Conservation (phyloP, 2,113 vertebrate genomes). For the Talpa occidentalis region DNA sequence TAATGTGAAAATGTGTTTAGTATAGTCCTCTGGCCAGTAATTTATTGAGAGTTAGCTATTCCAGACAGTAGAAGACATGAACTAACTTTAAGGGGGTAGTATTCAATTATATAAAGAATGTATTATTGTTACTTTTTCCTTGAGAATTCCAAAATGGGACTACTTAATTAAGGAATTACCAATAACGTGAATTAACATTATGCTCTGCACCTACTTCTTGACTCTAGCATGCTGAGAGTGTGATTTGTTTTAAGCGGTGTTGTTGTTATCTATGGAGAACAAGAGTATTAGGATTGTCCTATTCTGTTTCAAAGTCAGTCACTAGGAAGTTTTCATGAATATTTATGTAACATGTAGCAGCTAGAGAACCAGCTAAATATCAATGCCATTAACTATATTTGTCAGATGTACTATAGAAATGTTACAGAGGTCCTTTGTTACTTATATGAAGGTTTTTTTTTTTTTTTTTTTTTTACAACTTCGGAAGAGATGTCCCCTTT, state of each 20-base stretch:
- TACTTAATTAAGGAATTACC: constrained; percentile 84
- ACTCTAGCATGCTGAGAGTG: constrained; percentile 7
- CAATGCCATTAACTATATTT: constrained; percentile 36
- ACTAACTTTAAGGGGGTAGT: constrained; percentile 52
- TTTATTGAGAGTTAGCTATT: constrained; percentile 62
- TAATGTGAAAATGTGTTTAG: neutral
- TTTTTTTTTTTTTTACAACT: neutral
- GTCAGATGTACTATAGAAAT: constrained; percentile 7
- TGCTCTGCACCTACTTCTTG: constrained; percentile 78
- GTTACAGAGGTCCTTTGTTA: neutral
- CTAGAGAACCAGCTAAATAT: neutral
- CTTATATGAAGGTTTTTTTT: neutral
- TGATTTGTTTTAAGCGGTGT: neutral
- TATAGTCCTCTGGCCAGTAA: constrained; percentile 1
- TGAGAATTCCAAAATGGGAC: constrained; percentile 85
- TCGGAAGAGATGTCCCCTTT: neutral
- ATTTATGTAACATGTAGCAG: constrained; percentile 20
- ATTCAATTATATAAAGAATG: constrained; percentile 76
- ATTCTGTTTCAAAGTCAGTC: neutral
- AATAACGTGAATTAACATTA: constrained; percentile 82
- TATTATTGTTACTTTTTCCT: constrained; percentile 76
- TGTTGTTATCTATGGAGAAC: neutral
- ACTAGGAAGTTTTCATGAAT: neutral
- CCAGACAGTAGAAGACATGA: neutral
- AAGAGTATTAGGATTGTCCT: neutral